Base-by-base conservation (phyloP, 2,797 vertebrate species). In the Toxotes lorentzi region DNA sequence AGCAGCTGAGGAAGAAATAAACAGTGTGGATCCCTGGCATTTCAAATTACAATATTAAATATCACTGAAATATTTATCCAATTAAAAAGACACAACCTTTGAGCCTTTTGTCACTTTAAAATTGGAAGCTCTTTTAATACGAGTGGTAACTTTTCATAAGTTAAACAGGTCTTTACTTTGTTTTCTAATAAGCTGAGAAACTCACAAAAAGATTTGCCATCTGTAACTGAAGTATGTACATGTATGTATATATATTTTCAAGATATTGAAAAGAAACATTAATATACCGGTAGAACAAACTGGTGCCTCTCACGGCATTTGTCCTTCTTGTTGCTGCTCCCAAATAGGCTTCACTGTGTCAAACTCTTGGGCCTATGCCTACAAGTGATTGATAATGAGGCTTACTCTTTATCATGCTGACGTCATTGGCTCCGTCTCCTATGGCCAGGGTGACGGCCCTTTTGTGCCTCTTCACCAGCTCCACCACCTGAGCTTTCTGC, bases 401-500 rank as follows among this genome's bases (percentile, higher is more conserved):
- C 92, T 95, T 95, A 97, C 94, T 96, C 92, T 96, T 96, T 82
- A 97, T 97, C 94, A 96, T 96, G 89, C 95, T 95, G 94, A 97
- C 95, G 34, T 97, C 96, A 81, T 97, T 97, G 87, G 96, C 94
- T 89, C 96, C 95, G 14, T 96, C 95, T 11, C 95, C 96, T 0
- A 96, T 93, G 73, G 96, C 96, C 83, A 97, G 87, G 0, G 94
- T 95, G 43, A 97, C 93, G 0, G 93, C 95, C 62, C 92, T 94
- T 87, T 94, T 94, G 70, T 94, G 85, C 65, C 87, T 96, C 91
- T 95, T 96, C 85, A 97, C 95, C 91, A 97, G 89, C 67, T 97
- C 95, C 43, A 96, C 96, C 79, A 96, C 94, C 91, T 96, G 94
- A 13, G 95, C 94, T 90, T 97, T 97, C 91, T 97, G 96, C 80